A percentile compares a stretch with the other conserved stretches of the same genome.
Evolutionary conservation across 2,113 vertebrate genomes (phyloP).

Genomic region (Elanus axillaris): DNA sequence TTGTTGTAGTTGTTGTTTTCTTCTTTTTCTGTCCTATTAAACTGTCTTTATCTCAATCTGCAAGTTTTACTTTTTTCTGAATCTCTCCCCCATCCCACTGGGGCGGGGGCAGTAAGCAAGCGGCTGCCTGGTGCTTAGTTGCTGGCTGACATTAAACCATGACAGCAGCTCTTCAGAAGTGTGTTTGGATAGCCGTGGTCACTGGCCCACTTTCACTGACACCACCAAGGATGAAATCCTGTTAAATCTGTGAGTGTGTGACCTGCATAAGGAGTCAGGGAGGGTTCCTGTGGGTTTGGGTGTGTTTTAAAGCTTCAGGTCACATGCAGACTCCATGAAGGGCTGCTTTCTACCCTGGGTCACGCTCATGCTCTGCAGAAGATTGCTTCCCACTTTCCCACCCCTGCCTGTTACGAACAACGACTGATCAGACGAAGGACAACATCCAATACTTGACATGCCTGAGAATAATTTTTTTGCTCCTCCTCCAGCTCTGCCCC

Average conservation of each 20-base stretch:
- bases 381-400: background rate
- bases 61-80: no score
- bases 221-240: background rate
- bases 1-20: no score
- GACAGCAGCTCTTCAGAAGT: background rate
- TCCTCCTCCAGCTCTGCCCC: background rate
- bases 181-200: background rate
- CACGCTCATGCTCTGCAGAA: background rate
- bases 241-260: rapidly evolving
- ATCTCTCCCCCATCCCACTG: no score
- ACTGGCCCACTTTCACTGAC: background rate
- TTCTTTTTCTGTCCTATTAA: no score
- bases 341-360: background rate
- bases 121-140: no score
- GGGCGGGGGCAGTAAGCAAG: no score
- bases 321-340: background rate
- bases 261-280: background rate
- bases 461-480: background rate
- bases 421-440: rapidly evolving
- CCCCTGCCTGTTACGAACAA: background rate
- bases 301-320: background rate
- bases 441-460: background rate
- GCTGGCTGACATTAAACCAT: no score
- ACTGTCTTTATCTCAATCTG: no score
- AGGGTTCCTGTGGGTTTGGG: rapidly evolving